A percentile compares a stretch with the other conserved stretches of the same genome.
phyloP scores from a whole-genome alignment of 2,888 invertebrate species.

The Acanthoscelides obtectus region DNA sequence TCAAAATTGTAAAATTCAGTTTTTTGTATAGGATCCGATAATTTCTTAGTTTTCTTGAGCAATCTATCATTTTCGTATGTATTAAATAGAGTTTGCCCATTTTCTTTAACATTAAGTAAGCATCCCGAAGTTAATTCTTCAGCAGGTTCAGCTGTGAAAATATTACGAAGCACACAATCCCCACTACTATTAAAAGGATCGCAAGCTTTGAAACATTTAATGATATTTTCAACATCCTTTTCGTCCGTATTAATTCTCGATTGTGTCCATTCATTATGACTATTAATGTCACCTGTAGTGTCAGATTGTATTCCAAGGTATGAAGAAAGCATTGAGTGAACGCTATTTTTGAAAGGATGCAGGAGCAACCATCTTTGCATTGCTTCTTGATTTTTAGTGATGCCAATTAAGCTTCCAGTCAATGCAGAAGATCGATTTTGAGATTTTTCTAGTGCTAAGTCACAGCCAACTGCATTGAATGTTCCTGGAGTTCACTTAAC shows the following conservation, averaged over 20 bases:
- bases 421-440: slow-evolving; percentile 33
- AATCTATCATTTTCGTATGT: slow-evolving; percentile 20
- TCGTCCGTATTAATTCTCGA: slow-evolving; percentile 24
- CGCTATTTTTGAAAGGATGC: slow-evolving; percentile 6
- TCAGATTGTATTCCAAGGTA: slow-evolving; percentile 20
- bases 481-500: slow-evolving; percentile 21
- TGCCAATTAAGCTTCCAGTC: slow-evolving; percentile 27
- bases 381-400: too few species aligned
- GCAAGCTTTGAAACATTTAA: slow-evolving; percentile 17
- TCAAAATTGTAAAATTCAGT: not conserved
- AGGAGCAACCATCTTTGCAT: slow-evolving; percentile 27
- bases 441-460: slow-evolving; percentile 31
- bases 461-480: slow-evolving; percentile 28
- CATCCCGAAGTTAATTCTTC: slow-evolving; percentile 16
- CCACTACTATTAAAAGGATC: slow-evolving; percentile 17
- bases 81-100: slow-evolving; percentile 17
- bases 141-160: slow-evolving; percentile 16
- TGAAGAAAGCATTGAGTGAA: slow-evolving; percentile 8
- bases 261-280: slow-evolving; percentile 25
- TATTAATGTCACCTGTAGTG: slow-evolving; percentile 19
- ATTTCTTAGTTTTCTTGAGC: slow-evolving; percentile 11
- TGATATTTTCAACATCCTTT: slow-evolving; percentile 22
- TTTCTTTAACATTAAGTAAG: slow-evolving; percentile 16
- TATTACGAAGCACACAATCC: slow-evolving; percentile 21
- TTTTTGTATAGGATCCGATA: too few species aligned